These are phyloP conservation scores for Sylvicapra grimmia DNA, from an alignment of 2,113 vertebrate species.

Conservation along the genomic window DNA sequence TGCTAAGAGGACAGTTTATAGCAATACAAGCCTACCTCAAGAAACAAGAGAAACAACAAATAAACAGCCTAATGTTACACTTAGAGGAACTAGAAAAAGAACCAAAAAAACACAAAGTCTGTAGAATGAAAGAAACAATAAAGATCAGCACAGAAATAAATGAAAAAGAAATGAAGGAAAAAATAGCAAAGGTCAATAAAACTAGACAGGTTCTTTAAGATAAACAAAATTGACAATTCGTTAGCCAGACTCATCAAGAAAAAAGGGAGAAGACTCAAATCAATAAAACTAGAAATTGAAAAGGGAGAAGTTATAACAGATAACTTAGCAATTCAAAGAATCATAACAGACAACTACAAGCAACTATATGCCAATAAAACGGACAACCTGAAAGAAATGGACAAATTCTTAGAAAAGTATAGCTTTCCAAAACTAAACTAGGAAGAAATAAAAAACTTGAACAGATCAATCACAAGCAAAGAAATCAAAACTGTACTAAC, in stretches of 20 bases:
- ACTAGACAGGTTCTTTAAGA: neutral
- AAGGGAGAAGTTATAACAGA: neutral
- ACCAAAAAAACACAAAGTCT: neutral
- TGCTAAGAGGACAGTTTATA: neutral
- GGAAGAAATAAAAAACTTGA: neutral
- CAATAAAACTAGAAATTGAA: neutral
- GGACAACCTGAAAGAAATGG: neutral
- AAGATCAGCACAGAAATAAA: too few relatives aligned
- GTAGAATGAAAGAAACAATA: too few relatives aligned
- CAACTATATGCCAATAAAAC: neutral
- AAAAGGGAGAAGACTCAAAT: neutral
- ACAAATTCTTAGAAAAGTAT: neutral
- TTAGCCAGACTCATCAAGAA: neutral
- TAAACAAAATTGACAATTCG: neutral
- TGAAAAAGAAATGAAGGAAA: too few relatives aligned
- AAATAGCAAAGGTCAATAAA: too few relatives aligned
- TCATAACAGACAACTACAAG: neutral
- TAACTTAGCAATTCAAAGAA: neutral
- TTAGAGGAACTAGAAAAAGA: neutral
- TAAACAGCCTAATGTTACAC: neutral
- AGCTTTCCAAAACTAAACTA: neutral
- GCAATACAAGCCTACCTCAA: neutral
- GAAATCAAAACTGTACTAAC: neutral
- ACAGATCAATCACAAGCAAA: neutral
- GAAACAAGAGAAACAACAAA: neutral